These are phyloP conservation scores for Ia io DNA, from an alignment of 2,113 vertebrate species.

Conservation along the genomic window DNA sequence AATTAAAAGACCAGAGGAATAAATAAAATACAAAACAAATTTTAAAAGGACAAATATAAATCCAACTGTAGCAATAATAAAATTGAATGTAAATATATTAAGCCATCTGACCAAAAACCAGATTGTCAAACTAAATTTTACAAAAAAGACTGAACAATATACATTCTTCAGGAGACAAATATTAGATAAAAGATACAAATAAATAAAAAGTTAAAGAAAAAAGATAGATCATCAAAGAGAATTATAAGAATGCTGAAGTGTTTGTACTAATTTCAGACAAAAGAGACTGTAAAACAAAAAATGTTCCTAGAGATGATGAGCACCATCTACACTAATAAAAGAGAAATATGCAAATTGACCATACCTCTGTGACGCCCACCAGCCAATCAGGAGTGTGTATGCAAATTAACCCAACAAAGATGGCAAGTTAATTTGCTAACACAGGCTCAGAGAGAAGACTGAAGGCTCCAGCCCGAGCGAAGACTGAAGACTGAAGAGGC, in stretches of 20 bases:
- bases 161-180: neutral
- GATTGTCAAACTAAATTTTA: neutral
- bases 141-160: neutral
- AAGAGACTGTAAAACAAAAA: neutral
- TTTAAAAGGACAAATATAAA: neutral
- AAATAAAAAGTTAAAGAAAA: neutral
- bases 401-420: too few relatives aligned
- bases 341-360: too few relatives aligned
- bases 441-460: too few relatives aligned
- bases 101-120: neutral
- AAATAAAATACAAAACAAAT: neutral
- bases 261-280: neutral
- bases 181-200: neutral
- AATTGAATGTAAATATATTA: neutral
- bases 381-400: too few relatives aligned
- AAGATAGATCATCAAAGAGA: neutral
- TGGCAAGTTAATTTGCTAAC: too few relatives aligned
- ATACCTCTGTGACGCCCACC: too few relatives aligned
- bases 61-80: neutral
- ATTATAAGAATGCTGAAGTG: neutral
- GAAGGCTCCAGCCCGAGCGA: too few relatives aligned
- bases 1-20: neutral
- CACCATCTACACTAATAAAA: neutral
- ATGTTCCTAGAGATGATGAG: neutral
- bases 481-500: too few relatives aligned